Percentiles rank a stretch among this genome's conserved stretches.
phyloP scores from a whole-genome alignment of 1,140 invertebrate genomes.

The Protaetia brevitarsis region DNA sequence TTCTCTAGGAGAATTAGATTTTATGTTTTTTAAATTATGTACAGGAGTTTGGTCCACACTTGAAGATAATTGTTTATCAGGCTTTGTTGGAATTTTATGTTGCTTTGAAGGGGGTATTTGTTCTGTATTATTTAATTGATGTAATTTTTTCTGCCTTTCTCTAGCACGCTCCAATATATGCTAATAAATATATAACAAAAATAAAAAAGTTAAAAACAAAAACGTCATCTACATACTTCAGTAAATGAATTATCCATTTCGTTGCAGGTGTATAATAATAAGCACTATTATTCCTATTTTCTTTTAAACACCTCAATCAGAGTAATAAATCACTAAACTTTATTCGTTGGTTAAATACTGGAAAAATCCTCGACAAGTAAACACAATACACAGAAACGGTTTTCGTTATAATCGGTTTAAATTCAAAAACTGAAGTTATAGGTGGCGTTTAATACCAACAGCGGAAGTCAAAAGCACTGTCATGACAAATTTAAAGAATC shows the following conservation, averaged over 20 bases:
- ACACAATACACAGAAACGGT: no score
- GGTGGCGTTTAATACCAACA: no score
- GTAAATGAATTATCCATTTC: conserved; percentile 43
- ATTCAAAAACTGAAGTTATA: no score
- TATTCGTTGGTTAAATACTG: no score
- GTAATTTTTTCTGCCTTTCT: conserved; percentile 54
- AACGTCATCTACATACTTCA: conserved; percentile 36
- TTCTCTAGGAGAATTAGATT: conserved; percentile 26
- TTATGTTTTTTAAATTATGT: not conserved
- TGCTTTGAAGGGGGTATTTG: not conserved
- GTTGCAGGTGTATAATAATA: not conserved
- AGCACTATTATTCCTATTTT: not conserved
- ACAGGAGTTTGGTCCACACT: not conserved
- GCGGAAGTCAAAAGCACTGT: no score
- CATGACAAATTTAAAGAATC: not conserved
- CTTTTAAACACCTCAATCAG: not conserved
- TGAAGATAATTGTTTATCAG: not conserved
- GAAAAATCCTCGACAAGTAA: no score
- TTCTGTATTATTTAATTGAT: conserved; percentile 5
- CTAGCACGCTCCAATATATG: conserved; percentile 56
- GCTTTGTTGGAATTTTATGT: not conserved
- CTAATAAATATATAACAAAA: conserved; percentile 41
- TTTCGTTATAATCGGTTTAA: no score
- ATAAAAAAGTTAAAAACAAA: conserved; percentile 9
- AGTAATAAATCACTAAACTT: no score